Percentiles rank a stretch among this genome's conserved stretches.
Conservation (phyloP, 2,888 invertebrate species). For the Pomacea canaliculata region DNA sequence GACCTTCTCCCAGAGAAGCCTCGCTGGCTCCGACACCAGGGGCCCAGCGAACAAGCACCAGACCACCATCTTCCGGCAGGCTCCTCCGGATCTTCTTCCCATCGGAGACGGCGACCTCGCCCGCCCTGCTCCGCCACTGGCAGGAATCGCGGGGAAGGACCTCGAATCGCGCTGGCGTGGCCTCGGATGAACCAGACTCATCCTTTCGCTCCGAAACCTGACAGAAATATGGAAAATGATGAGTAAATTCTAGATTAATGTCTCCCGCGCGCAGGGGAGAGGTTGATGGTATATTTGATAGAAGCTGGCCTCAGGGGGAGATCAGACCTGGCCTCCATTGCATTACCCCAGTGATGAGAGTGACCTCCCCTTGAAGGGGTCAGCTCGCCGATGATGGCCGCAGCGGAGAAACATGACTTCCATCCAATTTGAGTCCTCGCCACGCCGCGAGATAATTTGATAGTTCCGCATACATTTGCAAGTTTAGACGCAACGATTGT, state of each 20-base stretch:
- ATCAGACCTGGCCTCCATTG: constrained; percentile 24
- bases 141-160: constrained; percentile 14
- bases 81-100: constrained; percentile 5
- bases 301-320: constrained; percentile 22
- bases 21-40: constrained; percentile 1
- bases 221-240: constrained; percentile 31
- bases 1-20: constrained; percentile 5
- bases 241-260: constrained; percentile 30
- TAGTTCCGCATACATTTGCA: constrained; percentile 29
- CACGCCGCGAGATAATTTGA: constrained; percentile 26
- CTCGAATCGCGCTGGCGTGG: constrained; percentile 4
- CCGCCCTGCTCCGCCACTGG: constrained; percentile 17
- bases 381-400: constrained; percentile 24
- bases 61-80: not conserved
- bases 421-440: constrained; percentile 27
- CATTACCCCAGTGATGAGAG: constrained; percentile 24
- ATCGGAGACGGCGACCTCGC: constrained; percentile 15
- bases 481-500: constrained; percentile 25
- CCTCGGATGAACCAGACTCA: constrained; percentile 25
- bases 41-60: not conserved
- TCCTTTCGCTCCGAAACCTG: constrained; percentile 17
- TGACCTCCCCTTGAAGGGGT: constrained; percentile 26
- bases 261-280: constrained; percentile 20
- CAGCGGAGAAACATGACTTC: constrained; percentile 21
- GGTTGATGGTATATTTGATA: constrained; percentile 28